These are phyloP conservation scores for Jaculus jaculus DNA, from an alignment of 2,113 vertebrate species.

Conservation along the genomic window DNA sequence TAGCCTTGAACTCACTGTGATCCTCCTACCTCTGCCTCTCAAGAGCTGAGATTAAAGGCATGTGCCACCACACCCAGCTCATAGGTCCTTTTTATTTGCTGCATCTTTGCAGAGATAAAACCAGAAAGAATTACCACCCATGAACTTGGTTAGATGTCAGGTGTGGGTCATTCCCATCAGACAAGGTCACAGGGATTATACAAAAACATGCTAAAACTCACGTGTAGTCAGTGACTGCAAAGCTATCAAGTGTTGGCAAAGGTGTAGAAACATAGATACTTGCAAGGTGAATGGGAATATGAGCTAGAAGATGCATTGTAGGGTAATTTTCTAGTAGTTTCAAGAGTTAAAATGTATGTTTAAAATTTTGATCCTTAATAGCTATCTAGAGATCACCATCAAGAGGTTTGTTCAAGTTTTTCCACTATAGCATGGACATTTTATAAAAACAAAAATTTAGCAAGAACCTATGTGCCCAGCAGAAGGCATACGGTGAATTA, in stretches of 20 bases:
- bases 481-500: background rate
- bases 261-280: background rate
- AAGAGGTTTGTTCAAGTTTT: background rate
- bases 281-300: background rate
- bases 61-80: too few species aligned
- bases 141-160: background rate
- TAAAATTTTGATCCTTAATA: constrained; percentile 11
- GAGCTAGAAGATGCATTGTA: background rate
- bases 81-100: constrained; percentile 40
- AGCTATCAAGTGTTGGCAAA: constrained; percentile 26
- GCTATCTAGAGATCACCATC: background rate
- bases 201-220: constrained; percentile 26
- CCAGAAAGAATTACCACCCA: constrained; percentile 5
- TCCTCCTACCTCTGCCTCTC: too few species aligned
- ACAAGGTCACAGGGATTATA: constrained; percentile 9
- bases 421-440: constrained; percentile 21
- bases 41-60: too few species aligned
- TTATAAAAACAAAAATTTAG: constrained; percentile 32
- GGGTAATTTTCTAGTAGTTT: background rate
- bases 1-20: too few species aligned
- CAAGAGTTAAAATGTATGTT: constrained; percentile 5
- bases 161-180: background rate
- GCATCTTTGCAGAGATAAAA: constrained; percentile 20
- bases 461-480: background rate
- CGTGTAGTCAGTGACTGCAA: background rate